These are phyloP conservation scores for Drosophila suboccidentalis DNA, from an alignment of 2,888 invertebrate species.

Conservation along the genomic window DNA sequence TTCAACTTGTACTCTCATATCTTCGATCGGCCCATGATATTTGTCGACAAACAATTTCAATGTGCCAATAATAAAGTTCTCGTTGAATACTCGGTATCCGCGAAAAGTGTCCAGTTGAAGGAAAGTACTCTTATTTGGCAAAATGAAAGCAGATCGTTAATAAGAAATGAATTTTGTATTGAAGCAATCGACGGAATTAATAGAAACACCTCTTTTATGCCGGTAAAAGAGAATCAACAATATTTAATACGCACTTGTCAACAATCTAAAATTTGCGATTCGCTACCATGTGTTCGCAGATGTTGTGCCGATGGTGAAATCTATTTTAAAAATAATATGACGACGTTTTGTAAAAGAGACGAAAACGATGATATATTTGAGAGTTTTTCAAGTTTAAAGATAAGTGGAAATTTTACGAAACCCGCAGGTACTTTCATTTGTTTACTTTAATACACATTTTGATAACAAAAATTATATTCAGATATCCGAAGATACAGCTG, in stretches of 20 bases:
- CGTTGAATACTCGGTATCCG: conserved; percentile 79
- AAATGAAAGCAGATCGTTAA: conserved; percentile 52
- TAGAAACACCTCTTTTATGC: not conserved
- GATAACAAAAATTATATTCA: not conserved
- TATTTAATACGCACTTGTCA: conserved; percentile 77
- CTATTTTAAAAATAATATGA: conserved; percentile 71
- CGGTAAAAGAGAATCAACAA: conserved; percentile 23
- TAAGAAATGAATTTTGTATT: conserved; percentile 77
- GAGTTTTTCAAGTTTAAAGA: conserved; percentile 76
- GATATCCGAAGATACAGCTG: not conserved
- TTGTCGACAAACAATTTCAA: conserved; percentile 70
- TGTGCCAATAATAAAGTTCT: conserved; percentile 76
- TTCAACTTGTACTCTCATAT: conserved; percentile 69
- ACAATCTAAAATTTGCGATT: conserved; percentile 48
- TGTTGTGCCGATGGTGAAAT: conserved; percentile 83
- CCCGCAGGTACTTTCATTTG: conserved; percentile 75
- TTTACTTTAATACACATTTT: not conserved
- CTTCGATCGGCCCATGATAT: conserved; percentile 68
- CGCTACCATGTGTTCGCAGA: conserved; percentile 81
- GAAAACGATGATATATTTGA: conserved; percentile 70
- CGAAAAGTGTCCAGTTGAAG: conserved; percentile 63
- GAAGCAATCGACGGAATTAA: conserved; percentile 70
- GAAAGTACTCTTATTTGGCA: conserved; percentile 62
- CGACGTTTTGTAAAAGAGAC: conserved; percentile 75
- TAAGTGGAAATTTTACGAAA: conserved; percentile 76